phyloP scores from a whole-genome alignment of 2,797 vertebrate genomes.

The Linurgus olivaceus region DNA sequence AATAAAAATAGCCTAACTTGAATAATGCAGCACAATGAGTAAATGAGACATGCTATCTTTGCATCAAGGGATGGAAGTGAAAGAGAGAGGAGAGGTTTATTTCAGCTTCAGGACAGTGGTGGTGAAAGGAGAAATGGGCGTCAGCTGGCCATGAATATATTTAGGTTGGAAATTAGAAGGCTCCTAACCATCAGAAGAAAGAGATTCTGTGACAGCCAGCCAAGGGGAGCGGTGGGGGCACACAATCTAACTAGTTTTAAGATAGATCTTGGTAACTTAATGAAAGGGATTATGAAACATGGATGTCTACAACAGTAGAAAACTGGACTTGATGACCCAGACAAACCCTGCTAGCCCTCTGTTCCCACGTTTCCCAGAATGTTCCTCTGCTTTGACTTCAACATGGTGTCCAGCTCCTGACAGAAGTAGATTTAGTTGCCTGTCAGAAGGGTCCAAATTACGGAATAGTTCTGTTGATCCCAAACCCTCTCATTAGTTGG shows the following conservation, averaged over 20 bases:
- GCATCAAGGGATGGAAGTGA: background rate
- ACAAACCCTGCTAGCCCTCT: background rate
- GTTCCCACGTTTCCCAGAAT: conserved; percentile 9
- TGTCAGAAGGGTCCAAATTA: conserved; percentile 9
- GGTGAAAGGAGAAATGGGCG: conserved; percentile 30
- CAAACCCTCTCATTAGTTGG: conserved; percentile 54
- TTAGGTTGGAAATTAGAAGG: conserved; percentile 68
- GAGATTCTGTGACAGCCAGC: conserved; percentile 31
- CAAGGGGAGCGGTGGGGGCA: conserved; percentile 29
- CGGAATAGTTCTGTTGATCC: background rate
- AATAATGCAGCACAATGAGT: background rate
- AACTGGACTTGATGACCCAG: conserved; percentile 11
- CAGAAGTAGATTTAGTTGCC: conserved; percentile 16
- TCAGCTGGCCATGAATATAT: conserved; percentile 61
- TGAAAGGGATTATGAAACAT: conserved; percentile 56
- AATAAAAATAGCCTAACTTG: background rate
- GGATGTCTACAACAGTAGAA: conserved; percentile 1
- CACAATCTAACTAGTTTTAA: conserved; percentile 23
- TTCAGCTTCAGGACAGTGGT: background rate
- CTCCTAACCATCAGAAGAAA: conserved; percentile 61
- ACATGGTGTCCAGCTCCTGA: background rate
- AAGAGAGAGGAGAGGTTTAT: background rate
- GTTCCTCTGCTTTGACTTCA: conserved; percentile 15
- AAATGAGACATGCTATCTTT: background rate
- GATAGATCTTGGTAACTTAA: conserved; percentile 61